A percentile compares a stretch with the other conserved stretches of the same genome.
phyloP scores from a whole-genome alignment of 2,797 vertebrate species.

The Phaenicophaeus curvirostris region DNA sequence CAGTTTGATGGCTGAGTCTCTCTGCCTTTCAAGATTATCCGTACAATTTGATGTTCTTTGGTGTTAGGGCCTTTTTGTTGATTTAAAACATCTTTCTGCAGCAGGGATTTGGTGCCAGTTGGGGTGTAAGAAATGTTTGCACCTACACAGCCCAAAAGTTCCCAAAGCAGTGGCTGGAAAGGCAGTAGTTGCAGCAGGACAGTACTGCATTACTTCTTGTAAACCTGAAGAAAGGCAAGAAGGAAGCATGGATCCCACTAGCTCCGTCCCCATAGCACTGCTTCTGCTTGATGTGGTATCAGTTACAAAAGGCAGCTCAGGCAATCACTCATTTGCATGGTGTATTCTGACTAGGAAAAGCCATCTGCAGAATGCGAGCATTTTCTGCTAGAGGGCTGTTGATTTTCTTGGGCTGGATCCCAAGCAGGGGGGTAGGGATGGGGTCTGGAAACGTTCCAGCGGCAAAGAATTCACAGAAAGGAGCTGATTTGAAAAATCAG shows the following conservation, averaged over 20 bases:
- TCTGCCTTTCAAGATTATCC: not conserved
- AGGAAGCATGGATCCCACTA: not conserved
- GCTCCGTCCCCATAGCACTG: not conserved
- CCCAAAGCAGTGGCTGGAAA: accelerated
- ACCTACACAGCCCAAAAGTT: accelerated
- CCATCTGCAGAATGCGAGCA: accelerated
- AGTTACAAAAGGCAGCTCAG: not conserved
- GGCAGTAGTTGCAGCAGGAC: not conserved
- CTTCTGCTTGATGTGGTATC: not conserved
- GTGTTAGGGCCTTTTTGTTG: not conserved
- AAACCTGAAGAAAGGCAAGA: not conserved
- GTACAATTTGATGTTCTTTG: not conserved
- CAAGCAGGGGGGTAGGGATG: not conserved
- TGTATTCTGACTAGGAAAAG: not conserved
- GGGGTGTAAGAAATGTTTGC: not conserved
- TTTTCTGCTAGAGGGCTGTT: not conserved
- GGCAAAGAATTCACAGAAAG: not conserved
- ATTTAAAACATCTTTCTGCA: not conserved
- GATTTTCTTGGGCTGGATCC: not conserved
- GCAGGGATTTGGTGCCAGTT: not conserved
- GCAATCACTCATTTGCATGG: not conserved
- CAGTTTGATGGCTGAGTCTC: not conserved
- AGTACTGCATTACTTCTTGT: too few relatives aligned
- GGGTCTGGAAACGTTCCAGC: not conserved
- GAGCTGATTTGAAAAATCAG: not conserved